Evolutionary conservation across 2,113 vertebrate species (phyloP), one percentile per base, ranked within the genome.

Genomic region (Cynopterus brachyotis): DNA sequence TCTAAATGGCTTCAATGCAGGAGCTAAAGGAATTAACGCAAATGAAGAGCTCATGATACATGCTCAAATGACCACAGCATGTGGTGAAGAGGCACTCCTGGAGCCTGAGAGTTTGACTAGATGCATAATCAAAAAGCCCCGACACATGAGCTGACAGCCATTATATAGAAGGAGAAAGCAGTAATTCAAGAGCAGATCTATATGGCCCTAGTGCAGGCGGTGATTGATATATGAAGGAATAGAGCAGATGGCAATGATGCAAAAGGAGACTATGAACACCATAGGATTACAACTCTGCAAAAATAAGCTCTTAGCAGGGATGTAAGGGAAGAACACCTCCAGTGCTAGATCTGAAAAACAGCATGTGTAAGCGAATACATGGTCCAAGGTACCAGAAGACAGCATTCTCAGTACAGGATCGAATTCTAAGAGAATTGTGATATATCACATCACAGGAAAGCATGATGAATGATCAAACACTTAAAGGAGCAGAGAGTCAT

Each of bases 381-480:
- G 13, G 50, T 62, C 30, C 42, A 55, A 53, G 15, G 53, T 62
- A 87, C 3, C 3, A 87, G 67, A 82, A 82, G 45, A 87, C n/a
- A 10, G 30, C 17, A 81, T 88, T 82, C 60, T 82, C 35, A 64
- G 30, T 59, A 69, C 12, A 69, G 26, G 19, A 45, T 94, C 81
- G 62, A 94, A 91, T 15, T 30, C 59, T 24, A 37, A 72, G 69
- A 95, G 91, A 87, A 40, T 0, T 89, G 22, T 88, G 35, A 72
- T 11, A 59, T 70, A 53, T 83, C 22, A 53, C n/a, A 57, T 55
- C 50, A 69, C 2, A 83, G 53, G 9, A 69, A 92, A 92, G 13
- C 35, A 94, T 69, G 19, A 15, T 55, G 50, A 88, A 76, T 69
- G 28, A 94, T 76, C 11, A 91, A 94, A 94, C 87, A 83, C 2